Evolutionary conservation across 2,797 vertebrate species (phyloP).

Genomic region (Microctenopoma lineatum): DNA sequence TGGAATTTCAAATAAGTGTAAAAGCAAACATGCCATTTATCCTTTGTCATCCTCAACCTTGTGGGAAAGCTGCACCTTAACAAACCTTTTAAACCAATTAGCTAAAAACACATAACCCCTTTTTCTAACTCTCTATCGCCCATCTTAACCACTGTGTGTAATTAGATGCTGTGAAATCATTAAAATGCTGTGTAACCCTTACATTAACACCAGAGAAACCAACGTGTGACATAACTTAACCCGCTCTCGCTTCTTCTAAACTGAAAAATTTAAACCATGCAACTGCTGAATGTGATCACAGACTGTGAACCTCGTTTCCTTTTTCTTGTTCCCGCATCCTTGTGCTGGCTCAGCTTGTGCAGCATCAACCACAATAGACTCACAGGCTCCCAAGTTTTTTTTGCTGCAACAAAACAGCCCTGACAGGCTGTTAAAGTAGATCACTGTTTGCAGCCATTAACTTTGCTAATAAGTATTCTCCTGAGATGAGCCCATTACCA

Average conservation of each 20-base stretch:
- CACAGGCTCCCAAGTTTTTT: slow-evolving; percentile 22
- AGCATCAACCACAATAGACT: slow-evolving; percentile 37
- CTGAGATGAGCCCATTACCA: slow-evolving; percentile 65
- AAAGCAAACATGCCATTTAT: slow-evolving; percentile 24
- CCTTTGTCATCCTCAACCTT: slow-evolving; percentile 76
- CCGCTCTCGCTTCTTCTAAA: slow-evolving; percentile 41
- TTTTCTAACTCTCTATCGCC: slow-evolving; percentile 86
- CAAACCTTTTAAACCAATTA: slow-evolving; percentile 79
- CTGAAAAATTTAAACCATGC: slow-evolving; percentile 42
- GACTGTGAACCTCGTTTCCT: slow-evolving; percentile 17
- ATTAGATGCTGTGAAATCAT: slow-evolving; percentile 76
- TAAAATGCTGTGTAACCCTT: slow-evolving; percentile 67
- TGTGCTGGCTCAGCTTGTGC: slow-evolving; percentile 42
- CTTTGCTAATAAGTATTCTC: slow-evolving; percentile 74
- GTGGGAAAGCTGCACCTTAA: slow-evolving; percentile 82
- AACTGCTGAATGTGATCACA: slow-evolving; percentile 38
- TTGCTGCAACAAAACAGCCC: slow-evolving; percentile 53
- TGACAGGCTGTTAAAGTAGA: slow-evolving; percentile 64
- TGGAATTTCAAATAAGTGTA: slow-evolving; percentile 25
- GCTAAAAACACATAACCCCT: slow-evolving; percentile 86
- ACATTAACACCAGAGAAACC: slow-evolving; percentile 47
- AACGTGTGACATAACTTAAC: slow-evolving; percentile 38
- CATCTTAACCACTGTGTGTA: slow-evolving; percentile 83
- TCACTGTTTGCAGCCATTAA: slow-evolving; percentile 72
- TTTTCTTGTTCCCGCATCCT: slow-evolving; percentile 40